Evolutionary conservation across 2,797 vertebrate species (phyloP).

Genomic region (Rousettus madagascariensis): DNA sequence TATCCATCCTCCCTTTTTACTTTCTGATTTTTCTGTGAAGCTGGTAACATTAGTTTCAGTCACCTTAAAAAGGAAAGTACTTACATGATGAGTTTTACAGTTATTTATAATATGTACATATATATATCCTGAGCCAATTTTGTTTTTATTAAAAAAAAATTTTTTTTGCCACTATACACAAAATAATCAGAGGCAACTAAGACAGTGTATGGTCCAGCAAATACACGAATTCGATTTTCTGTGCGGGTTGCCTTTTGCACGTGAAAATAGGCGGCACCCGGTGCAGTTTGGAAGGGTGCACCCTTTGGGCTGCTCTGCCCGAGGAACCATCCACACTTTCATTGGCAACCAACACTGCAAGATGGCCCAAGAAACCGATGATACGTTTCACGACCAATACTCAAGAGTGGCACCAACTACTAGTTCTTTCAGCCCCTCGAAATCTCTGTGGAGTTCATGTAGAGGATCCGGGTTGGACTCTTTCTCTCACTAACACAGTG

Average conservation of each 20-base stretch:
- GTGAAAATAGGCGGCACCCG: background rate
- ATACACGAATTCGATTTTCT: background rate
- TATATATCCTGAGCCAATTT: background rate
- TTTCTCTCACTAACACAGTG: background rate
- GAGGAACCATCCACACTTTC: background rate
- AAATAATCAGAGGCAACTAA: background rate
- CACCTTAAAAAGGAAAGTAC: background rate
- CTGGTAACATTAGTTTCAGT: background rate
- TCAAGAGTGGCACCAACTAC: background rate
- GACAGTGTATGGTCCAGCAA: background rate
- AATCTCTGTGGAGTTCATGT: background rate
- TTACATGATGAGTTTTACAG: background rate
- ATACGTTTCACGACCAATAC: background rate
- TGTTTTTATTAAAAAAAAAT: background rate
- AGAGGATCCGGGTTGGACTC: background rate
- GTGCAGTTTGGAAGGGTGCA: background rate
- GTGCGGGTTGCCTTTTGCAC: background rate
- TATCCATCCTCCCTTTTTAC: background rate
- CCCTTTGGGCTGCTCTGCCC: background rate
- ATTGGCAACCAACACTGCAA: background rate
- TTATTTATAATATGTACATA: background rate
- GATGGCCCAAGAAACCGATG: background rate
- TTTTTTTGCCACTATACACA: background rate
- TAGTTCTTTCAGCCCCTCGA: background rate
- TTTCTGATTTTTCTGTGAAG: background rate